Evolutionary conservation across 2,888 invertebrate genomes (phyloP), one percentile per base, ranked within the genome.

Genomic region (Sesamia inferens): DNA sequence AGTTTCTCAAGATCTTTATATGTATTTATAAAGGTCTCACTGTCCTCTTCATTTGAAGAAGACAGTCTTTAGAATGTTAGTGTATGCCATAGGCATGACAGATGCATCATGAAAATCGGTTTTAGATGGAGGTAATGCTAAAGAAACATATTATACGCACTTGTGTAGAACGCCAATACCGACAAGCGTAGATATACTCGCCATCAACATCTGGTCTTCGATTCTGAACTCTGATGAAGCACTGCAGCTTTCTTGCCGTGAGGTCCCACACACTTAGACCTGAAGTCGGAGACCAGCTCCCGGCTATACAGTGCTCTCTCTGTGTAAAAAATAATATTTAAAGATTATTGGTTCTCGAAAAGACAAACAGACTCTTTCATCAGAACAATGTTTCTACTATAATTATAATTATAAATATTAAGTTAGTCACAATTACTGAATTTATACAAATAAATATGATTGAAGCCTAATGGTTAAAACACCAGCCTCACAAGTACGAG

Each of bases 241-340:
- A 93, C 16, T 97, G 81, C 55, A 94, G 90, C 87, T 96, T 96
- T 74, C 93, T 96, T 1, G 96, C 96, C 10, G 89, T 91, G 58
- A 97, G 81, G 79, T 97, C 97, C 97, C 97, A 97, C 0, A 96
- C 85, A 51, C 96, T 93, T 0, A 97, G 89, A 31, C 96, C 97
- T 61, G 96, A 96, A 3, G 95, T 94, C 0, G 96, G 94, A 61
- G 93, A 91, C 97, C 97, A 97, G 54, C 97, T 97, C 2, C 97
- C 97, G 0, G 96, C 95, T 54, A 97, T 81, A 75, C 97, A 93
- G 6, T 93, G 91, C 48, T 95, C 93, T 75, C 96, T 95, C 97
- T 97, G 85, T 39, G 14, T 31, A 4, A 19, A 31, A 54, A 8
- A 55, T 54, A 19, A 2, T 2, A 19, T 63, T 24, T 14, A 31